Base-by-base conservation (phyloP, 2,113 vertebrate species). In the Synodontis membranacea region DNA sequence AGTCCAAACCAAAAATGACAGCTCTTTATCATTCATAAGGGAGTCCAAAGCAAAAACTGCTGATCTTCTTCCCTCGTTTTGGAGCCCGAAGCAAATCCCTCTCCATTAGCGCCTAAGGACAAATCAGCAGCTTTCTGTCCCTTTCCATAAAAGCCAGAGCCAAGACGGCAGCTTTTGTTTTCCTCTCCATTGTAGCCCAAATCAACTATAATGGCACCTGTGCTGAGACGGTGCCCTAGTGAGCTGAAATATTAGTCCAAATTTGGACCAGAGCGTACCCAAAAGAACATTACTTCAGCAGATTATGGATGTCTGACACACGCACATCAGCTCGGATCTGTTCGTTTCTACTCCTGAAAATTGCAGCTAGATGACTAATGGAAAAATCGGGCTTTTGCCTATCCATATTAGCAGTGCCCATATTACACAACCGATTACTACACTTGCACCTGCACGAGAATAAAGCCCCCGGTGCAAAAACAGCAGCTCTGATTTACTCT, bases 71-170 rank as follows among this genome's bases (percentile, higher is more conserved):
- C 44, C 17, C 5, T 66, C 34, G 23, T 34, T 58, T 42, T 34
- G 11, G 4, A 12, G 15, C 4, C 34, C 21, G 37, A 83, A 50
- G 31, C 60, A 83, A 44, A 83, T 52, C 17, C 42, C 12, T 82
- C 4, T 31, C 46, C 46, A 66, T 10, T 10, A 2, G n/a, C 48
- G 81, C 9, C 42, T 11, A 82, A 46, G n/a, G 28, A 56, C 25
- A 50, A 80, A 56, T 80, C 78, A 80, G 78, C 66, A 70, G 48
- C 74, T 64, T 64, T 85, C 19, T 66, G 84, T 66, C 74, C 56
- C 10, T 79, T 48, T 79, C n/a, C 25, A 74, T 54, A 15, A 80
- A 56, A 37, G 2, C 50, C 34, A 10, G 28, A 75, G 42, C 23
- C 74, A 76, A 76, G 46, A 76, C 6, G 31, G 7, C 28, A 50